Percentiles rank a stretch among this genome's conserved stretches.
phyloP scores from a whole-genome alignment of 1,140 invertebrate species.

The Euwallacea fornicatus region DNA sequence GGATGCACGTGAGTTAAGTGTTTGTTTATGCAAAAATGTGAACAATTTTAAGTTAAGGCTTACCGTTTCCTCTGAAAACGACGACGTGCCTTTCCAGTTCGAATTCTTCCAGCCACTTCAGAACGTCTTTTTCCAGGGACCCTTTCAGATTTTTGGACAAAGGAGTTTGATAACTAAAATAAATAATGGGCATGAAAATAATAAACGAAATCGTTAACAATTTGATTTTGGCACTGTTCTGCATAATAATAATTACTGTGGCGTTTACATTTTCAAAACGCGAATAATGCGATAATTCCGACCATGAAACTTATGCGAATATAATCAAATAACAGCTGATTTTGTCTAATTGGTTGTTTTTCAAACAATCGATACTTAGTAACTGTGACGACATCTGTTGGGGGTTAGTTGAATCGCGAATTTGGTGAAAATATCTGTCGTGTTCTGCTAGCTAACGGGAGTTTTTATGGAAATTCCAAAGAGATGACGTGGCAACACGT shows the following conservation, averaged over 20 bases:
- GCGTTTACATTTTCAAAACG: constrained; percentile 39
- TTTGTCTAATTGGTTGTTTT: no score
- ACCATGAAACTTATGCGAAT: neutral
- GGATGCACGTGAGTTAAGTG: no score
- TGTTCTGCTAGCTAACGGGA: no score
- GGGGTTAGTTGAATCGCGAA: no score
- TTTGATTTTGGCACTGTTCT: constrained; percentile 49
- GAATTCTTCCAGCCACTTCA: constrained; percentile 72
- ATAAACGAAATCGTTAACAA: constrained; percentile 44
- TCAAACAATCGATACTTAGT: no score
- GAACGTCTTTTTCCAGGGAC: constrained; percentile 15
- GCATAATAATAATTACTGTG: constrained; percentile 41
- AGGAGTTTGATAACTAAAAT: constrained; percentile 41
- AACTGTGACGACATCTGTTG: no score
- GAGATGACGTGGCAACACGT: no score
- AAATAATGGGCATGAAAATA: constrained; percentile 34
- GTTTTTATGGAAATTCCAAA: no score
- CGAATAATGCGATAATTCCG: constrained; percentile 4
- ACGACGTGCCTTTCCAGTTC: constrained; percentile 67
- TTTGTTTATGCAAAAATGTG: no score
- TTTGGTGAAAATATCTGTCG: no score
- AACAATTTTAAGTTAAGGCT: constrained; percentile 43
- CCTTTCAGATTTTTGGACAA: constrained; percentile 35
- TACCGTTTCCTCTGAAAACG: constrained; percentile 71
- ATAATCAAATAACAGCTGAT: constrained; percentile 27